Percentiles rank a stretch among this genome's conserved stretches.
These are phyloP conservation scores for Saccostrea echinata DNA, from an alignment of 1,140 invertebrate genomes.

Conservation along the genomic window DNA sequence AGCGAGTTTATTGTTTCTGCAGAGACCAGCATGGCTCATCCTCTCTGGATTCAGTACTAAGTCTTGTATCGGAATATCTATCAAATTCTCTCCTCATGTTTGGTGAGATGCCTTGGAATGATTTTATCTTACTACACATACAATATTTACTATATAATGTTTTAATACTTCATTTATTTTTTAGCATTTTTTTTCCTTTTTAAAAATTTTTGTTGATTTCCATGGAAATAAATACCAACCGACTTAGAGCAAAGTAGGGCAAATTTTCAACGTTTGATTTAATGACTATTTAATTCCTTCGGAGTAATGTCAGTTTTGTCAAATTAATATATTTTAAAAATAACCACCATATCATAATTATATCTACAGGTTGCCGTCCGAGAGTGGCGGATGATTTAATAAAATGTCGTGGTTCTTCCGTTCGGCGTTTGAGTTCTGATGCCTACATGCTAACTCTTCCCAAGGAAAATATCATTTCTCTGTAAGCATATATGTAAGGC, in stretches of 20 bases:
- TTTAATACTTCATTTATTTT: background rate
- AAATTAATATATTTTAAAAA: background rate
- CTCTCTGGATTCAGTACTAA: background rate
- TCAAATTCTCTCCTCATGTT: background rate
- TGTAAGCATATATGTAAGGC: background rate
- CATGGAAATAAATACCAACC: background rate
- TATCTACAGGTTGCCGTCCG: background rate
- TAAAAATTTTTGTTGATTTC: background rate
- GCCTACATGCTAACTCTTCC: background rate
- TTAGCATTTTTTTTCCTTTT: background rate
- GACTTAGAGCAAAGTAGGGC: background rate
- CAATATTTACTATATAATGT: background rate
- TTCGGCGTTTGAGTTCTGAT: background rate
- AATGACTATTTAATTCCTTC: no score
- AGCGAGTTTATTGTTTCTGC: background rate
- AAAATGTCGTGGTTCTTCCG: background rate
- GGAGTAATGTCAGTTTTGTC: no score
- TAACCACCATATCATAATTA: background rate
- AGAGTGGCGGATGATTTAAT: background rate
- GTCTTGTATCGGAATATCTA: background rate
- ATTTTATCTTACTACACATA: background rate
- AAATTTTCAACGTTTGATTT: background rate
- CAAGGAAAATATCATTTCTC: background rate
- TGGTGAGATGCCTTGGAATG: no score
- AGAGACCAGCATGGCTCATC: background rate